These are phyloP conservation scores for Pangasius larnaudii DNA, from an alignment of 2,797 vertebrate genomes.

Conservation along the genomic window DNA sequence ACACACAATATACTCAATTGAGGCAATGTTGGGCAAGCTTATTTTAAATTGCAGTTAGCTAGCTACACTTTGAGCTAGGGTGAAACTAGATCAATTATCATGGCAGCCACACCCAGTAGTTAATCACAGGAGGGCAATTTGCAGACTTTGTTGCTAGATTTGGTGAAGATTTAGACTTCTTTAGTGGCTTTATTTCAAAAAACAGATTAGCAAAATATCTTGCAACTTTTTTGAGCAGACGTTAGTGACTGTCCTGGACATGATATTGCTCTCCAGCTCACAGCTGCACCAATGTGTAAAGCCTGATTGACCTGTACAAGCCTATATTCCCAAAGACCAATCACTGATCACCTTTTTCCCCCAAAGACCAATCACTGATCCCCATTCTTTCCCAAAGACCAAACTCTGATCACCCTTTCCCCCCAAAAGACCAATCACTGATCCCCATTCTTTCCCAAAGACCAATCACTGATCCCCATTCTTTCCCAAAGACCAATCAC, in stretches of 20 bases:
- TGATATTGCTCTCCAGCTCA: neutral
- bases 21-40: neutral
- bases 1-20: neutral
- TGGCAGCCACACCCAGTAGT: neutral
- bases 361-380: neutral
- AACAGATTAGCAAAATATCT: neutral
- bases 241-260: neutral
- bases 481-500: neutral
- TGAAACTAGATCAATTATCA: neutral
- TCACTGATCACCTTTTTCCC: neutral
- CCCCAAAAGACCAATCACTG: neutral
- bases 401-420: neutral
- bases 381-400: neutral
- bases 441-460: neutral
- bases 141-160: neutral
- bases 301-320: neutral
- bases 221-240: neutral
- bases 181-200: neutral
- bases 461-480: neutral
- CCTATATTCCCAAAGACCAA: neutral
- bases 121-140: neutral
- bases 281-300: neutral
- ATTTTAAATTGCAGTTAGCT: neutral
- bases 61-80: neutral
- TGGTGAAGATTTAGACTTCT: neutral